Percentiles rank a stretch among this genome's conserved stretches.
Conservation (phyloP, 2,888 invertebrate genomes). For the Phlogophora meticulosa region DNA sequence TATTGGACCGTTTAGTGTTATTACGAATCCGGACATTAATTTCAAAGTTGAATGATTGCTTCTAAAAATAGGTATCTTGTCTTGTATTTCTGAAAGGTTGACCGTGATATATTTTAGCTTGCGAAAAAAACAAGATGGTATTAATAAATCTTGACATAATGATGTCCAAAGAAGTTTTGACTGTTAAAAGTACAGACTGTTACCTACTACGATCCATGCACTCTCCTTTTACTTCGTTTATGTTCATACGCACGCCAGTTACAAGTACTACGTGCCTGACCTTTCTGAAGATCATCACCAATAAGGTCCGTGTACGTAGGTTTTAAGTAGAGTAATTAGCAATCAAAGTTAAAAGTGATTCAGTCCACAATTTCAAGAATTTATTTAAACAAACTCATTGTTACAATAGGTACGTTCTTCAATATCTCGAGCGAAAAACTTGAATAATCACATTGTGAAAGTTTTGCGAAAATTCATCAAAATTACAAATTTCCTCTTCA, state of each 20-base stretch:
- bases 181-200: too few species aligned
- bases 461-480: slow-evolving; percentile 45
- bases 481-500: slow-evolving; percentile 46
- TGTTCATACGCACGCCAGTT: too few species aligned
- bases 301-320: too few species aligned
- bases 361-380: neutral
- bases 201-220: too few species aligned
- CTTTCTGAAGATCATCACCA: too few species aligned
- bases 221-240: too few species aligned
- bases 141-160: neutral
- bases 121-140: neutral
- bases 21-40: slow-evolving; percentile 20
- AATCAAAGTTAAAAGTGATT: neutral
- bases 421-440: slow-evolving; percentile 19
- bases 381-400: too few species aligned
- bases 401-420: slow-evolving; percentile 3
- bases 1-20: slow-evolving; percentile 15
- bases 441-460: slow-evolving; percentile 24
- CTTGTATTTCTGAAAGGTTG: neutral
- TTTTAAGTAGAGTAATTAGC: neutral
- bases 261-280: too few species aligned
- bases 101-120: neutral
- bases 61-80: slow-evolving; percentile 10
- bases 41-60: slow-evolving; percentile 28
- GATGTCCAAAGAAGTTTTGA: neutral